Evolutionary conservation across 2,797 vertebrate species (phyloP), one percentile per base, ranked within the genome.

Genomic region (Tokudaia tokunoshimensis): DNA sequence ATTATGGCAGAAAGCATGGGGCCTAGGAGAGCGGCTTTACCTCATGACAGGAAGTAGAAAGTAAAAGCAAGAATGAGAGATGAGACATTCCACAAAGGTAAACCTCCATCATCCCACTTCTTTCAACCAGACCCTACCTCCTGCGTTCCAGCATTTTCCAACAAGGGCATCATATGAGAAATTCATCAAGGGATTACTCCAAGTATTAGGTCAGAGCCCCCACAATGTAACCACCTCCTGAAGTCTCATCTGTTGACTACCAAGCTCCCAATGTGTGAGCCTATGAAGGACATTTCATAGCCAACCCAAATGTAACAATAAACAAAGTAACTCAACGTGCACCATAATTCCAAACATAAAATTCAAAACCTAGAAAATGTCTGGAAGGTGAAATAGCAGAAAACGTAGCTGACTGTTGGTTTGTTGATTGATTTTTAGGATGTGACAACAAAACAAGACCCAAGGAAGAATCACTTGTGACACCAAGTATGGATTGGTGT

Each of bases 341-440:
- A 88, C 55, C 50, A 41, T 57, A 88, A n/a, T 12, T 55, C 52
- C 50, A 78, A 94, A 57, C 1, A 6, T 79, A 92, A 94, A 90
- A 87, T 70, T 34, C n/a, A 55, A 83, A 86, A 80, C 50, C 65
- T 37, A 70, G 89, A 85, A 89, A 93, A 91, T 47, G 59, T 94
- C 31, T 29, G 85, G 75, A 59, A 88, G 63, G 79, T 65, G 63
- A 81, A 55, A 81, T 5, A 90, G 50, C 41, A 91, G 29, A 97
- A 81, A 91, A 19, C 26, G 22, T 57, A 93, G n/a, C 76, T 78
- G 52, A 72, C 57, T 24, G 26, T 83, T 55, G 37, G 29, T 78
- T 82, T 92, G 47, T 55, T 41, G 41, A 52, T 63, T 26, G 92
- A 70, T 31, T 92, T 92, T 92, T 83, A 85, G 57, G 8, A 24